phyloP scores from a whole-genome alignment of 2,888 invertebrate genomes.

The Chalcosyrphus nemorum region DNA sequence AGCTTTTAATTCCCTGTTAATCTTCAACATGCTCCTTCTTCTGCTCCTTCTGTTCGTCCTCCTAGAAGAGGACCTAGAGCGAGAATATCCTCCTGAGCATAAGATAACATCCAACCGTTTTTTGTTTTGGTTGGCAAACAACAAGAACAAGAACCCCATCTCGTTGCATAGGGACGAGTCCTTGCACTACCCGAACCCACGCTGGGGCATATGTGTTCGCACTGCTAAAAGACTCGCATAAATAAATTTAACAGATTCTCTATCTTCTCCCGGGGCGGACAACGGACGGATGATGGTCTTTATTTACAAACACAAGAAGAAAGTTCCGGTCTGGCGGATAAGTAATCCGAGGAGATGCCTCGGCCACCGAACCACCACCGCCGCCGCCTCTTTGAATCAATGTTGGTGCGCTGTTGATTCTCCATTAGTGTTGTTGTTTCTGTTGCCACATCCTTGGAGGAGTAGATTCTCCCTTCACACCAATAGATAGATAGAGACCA shows the following conservation, averaged over 20 bases:
- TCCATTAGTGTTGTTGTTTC: constrained; percentile 66
- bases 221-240: constrained; percentile 70
- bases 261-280: constrained; percentile 9
- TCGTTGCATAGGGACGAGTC: constrained; percentile 22
- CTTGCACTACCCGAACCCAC: constrained; percentile 43
- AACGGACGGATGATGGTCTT: constrained; percentile 38
- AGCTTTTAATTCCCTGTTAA: constrained; percentile 72
- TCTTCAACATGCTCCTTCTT: constrained; percentile 58
- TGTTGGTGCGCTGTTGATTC: constrained; percentile 64
- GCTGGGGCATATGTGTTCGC: constrained; percentile 42
- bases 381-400: constrained; percentile 41
- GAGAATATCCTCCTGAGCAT: constrained; percentile 1
- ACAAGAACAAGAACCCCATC: constrained; percentile 35
- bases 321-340: constrained; percentile 72
- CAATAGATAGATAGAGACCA: background rate
- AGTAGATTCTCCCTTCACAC: constrained; percentile 48
- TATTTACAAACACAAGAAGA: constrained; percentile 71
- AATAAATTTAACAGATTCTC: constrained; percentile 72
- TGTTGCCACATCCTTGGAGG: constrained; percentile 54
- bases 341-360: constrained; percentile 60
- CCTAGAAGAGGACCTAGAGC: too few species aligned
- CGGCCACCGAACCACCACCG: background rate
- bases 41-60: too few species aligned
- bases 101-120: constrained; percentile 53
- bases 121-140: constrained; percentile 7